Evolutionary conservation across 2,113 vertebrate species (phyloP).

Genomic region (Motacilla tschutschensis): DNA sequence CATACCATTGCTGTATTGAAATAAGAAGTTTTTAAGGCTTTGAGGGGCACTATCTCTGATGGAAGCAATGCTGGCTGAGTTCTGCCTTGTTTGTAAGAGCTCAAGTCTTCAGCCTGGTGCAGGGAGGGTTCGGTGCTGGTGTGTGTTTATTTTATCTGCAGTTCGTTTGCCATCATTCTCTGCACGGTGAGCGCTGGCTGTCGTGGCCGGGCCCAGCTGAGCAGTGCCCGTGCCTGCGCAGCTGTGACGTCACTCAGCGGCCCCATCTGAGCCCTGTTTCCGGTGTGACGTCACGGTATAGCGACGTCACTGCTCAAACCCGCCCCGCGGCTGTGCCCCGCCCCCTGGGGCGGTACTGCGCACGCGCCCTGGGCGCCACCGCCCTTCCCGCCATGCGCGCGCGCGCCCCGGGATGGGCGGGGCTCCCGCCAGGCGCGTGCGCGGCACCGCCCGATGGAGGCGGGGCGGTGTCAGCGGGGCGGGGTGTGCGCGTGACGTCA

Average conservation of each 20-base stretch:
- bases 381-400: not conserved
- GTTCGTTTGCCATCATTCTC: rapidly evolving
- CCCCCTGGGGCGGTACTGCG: rapidly evolving
- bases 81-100: not conserved
- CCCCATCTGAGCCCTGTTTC: rapidly evolving
- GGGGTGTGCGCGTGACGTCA: not conserved
- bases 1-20: not conserved
- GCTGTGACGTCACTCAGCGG: not conserved
- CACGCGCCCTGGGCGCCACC: not conserved
- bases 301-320: rapidly evolving
- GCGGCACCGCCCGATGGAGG: rapidly evolving
- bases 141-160: not conserved
- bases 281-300: rapidly evolving
- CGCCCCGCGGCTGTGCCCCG: not conserved
- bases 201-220: rapidly evolving
- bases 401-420: rapidly evolving
- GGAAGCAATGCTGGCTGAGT: not conserved
- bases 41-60: rapidly evolving
- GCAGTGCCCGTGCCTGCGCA: no score
- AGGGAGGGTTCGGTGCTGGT: not conserved
- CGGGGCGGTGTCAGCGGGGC: rapidly evolving
- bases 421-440: not conserved
- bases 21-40: rapidly evolving
- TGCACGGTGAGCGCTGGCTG: rapidly evolving
- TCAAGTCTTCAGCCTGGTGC: rapidly evolving